Percentiles rank a stretch among this genome's conserved stretches.
Evolutionary conservation across 2,888 invertebrate genomes (phyloP).

Genomic region (Sepiola atlantica): DNA sequence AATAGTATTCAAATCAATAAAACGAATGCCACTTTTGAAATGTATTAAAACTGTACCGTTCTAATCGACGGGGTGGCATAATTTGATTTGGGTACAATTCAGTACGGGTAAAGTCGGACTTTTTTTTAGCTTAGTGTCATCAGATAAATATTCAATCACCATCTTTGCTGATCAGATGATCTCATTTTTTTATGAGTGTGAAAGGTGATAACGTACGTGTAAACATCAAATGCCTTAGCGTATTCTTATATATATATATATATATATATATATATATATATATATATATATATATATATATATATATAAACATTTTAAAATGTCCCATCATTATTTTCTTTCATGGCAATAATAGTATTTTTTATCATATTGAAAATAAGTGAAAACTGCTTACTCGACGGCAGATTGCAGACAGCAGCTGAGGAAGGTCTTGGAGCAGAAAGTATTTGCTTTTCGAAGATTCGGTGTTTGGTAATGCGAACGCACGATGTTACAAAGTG

Average conservation of each 20-base stretch:
- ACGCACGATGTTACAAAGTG: conserved; percentile 35
- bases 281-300: background rate
- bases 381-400: background rate
- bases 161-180: no score
- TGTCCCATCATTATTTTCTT: no score
- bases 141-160: no score
- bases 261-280: background rate
- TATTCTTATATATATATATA: background rate
- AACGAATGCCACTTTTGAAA: no score
- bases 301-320: no score
- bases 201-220: background rate
- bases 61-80: no score
- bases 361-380: background rate
- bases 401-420: conserved; percentile 33
- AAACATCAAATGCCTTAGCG: background rate
- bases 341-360: background rate
- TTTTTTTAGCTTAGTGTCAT: no score
- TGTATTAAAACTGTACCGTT: no score
- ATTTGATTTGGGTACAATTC: no score
- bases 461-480: background rate
- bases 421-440: conserved; percentile 17
- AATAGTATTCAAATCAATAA: no score
- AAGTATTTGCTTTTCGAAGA: background rate
- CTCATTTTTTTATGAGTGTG: background rate
- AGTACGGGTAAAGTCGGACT: no score